Base-by-base conservation (phyloP, 2,113 vertebrate genomes). In the Gallinago paraguaiae region DNA sequence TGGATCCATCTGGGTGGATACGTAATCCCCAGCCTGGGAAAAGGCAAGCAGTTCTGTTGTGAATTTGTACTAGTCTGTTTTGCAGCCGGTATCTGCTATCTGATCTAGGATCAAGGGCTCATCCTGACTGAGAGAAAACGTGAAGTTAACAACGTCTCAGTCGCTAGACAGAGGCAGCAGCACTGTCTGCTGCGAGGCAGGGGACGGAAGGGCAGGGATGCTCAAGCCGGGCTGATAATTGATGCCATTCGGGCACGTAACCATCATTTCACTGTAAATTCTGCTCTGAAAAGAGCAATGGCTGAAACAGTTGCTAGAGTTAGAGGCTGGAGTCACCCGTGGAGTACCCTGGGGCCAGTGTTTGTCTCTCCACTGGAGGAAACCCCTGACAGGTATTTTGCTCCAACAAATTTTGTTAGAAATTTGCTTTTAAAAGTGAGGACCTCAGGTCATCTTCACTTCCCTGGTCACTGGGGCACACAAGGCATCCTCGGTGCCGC, bases 401-500 rank as follows among this genome's bases (percentile, higher is more conserved):
- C 41, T 72, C 17, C 19, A 10, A 30, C 9, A 39, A 35, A 41
- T 41, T 77, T 22, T 1, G 4, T 13, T 30, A 53, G 41, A 33
- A 64, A 69, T 69, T 13, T 7, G 43, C 56, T 45, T 78, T 77
- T 30, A 25, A 45, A 13, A 4, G 59, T 2, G 37, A 31, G 7
- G 5, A 17, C 2, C 43, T 61, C 6, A 2, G 27, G 6, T 20
- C 37, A 50, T 13, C 46, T 67, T 67, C 22, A 1, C 17, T 82
- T 35, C 10, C 15, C 41, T 5, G 41, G 27, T 9, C 7, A 0
- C 18, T 51, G 23, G 9, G 2, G 35, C 41, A 1, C 1, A 18
- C 22, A 1, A 0, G 0, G 0, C 5, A 3, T 5, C 74, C 60
- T n/a, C 0, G 1, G 27, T 8, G 41, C 4, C 28, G 31, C 30